These are phyloP conservation scores for Isoperla grammatica DNA, from an alignment of 2,888 invertebrate species.

Conservation along the genomic window DNA sequence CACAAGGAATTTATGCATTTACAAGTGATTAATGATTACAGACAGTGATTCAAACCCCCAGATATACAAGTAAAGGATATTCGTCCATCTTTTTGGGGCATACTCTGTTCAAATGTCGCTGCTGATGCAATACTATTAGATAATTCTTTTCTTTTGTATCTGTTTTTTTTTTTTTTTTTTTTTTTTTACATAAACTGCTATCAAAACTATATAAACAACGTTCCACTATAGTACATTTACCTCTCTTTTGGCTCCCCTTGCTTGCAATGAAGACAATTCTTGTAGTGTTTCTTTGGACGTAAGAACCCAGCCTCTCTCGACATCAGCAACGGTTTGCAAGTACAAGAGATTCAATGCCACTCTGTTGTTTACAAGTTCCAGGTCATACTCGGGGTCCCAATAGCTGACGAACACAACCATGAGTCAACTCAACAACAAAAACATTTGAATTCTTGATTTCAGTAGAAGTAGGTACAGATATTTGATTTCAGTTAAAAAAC, in stretches of 20 bases:
- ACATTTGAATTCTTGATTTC: not conserved
- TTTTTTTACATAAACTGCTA: no score
- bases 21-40: no score
- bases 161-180: no score
- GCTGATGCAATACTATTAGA: no score
- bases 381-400: constrained; percentile 83
- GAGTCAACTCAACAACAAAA: not conserved
- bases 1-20: no score
- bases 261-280: constrained; percentile 64
- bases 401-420: constrained; percentile 56
- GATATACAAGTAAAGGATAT: no score
- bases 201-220: no score
- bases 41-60: no score
- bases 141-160: no score
- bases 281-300: constrained; percentile 62
- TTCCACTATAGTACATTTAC: no score
- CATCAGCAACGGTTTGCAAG: constrained; percentile 79
- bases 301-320: constrained; percentile 81
- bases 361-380: constrained; percentile 72
- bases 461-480: constrained; percentile 6
- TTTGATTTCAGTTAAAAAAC: not conserved
- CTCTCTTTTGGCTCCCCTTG: constrained; percentile 75
- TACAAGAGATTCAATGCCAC: constrained; percentile 82
- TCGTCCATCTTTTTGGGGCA: no score
- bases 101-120: no score